Evolutionary conservation across 2,797 vertebrate genomes (phyloP).

Genomic region (Cirrhinus mrigala): DNA sequence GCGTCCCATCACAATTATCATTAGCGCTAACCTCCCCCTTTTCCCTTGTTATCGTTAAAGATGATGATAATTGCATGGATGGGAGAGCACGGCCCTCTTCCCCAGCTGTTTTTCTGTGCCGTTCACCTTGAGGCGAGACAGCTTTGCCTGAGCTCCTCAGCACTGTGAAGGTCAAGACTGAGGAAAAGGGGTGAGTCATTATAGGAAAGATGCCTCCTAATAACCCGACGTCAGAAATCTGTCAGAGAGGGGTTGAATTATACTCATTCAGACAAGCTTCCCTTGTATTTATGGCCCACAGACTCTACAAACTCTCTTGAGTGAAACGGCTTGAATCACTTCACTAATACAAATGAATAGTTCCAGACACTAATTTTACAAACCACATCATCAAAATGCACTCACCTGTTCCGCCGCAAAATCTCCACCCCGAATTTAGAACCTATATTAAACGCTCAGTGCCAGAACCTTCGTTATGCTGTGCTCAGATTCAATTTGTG

Average conservation of each 20-base stretch:
- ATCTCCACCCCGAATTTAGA: conserved; percentile 37
- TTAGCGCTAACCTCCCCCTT: conserved; percentile 64
- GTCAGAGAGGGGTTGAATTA: conserved; percentile 49
- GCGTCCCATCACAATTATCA: conserved; percentile 68
- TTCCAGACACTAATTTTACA: conserved; percentile 42
- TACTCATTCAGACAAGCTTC: conserved; percentile 26
- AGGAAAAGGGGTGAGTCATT: conserved; percentile 36
- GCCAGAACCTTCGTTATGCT: conserved; percentile 44
- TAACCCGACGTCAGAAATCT: conserved; percentile 51
- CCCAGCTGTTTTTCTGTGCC: conserved; percentile 43
- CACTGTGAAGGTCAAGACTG: conserved; percentile 61
- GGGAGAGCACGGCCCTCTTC: conserved; percentile 57
- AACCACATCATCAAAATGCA: conserved; percentile 54
- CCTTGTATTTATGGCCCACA: conserved; percentile 45
- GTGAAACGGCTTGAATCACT: conserved; percentile 33
- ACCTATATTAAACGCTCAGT: conserved; percentile 50
- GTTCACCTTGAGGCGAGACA: conserved; percentile 65
- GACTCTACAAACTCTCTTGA: conserved; percentile 35
- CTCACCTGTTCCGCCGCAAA: conserved; percentile 26
- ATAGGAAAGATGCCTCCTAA: conserved; percentile 34
- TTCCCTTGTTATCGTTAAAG: conserved; percentile 69
- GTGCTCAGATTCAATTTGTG: conserved; percentile 62
- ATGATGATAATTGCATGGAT: conserved; percentile 74
- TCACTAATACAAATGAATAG: conserved; percentile 56
- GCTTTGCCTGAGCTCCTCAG: conserved; percentile 33